phyloP scores from a whole-genome alignment of 2,888 invertebrate species.

The Zelleria hepariella region DNA sequence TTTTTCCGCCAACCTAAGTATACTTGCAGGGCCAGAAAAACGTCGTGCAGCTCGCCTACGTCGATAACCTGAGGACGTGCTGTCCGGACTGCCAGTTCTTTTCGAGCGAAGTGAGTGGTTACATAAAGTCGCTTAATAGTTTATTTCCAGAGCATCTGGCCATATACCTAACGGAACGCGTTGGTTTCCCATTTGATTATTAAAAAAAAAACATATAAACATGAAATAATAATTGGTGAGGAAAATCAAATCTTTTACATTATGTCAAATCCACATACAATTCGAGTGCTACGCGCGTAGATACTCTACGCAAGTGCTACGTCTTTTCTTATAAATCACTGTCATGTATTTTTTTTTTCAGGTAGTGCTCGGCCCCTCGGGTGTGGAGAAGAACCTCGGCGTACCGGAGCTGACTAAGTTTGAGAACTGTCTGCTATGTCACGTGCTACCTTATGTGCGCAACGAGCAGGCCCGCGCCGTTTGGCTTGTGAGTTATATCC shows the following conservation, averaged over 20 bases:
- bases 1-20: no score
- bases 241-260: no score
- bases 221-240: no score
- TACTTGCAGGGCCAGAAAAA: slow-evolving; percentile 34
- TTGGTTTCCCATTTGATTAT: no score
- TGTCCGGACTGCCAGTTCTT: slow-evolving; percentile 58
- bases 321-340: background rate
- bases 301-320: background rate
- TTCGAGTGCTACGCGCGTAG: no score
- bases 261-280: no score
- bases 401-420: slow-evolving; percentile 56
- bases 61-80: slow-evolving; percentile 47
- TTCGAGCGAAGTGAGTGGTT: slow-evolving; percentile 41
- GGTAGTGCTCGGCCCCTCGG: slow-evolving; percentile 54
- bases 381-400: slow-evolving; percentile 49
- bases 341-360: slow-evolving; percentile 17
- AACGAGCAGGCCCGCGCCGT: slow-evolving; percentile 54
- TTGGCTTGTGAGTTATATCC: slow-evolving; percentile 40
- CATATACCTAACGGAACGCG: no score
- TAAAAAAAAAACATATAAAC: no score
- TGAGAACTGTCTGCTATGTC: slow-evolving; percentile 51
- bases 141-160: no score
- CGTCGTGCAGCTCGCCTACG: slow-evolving; percentile 48
- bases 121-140: no score
- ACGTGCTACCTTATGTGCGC: slow-evolving; percentile 45